phyloP scores from a whole-genome alignment of 2,113 vertebrate genomes.

The Glaucomys volans region DNA sequence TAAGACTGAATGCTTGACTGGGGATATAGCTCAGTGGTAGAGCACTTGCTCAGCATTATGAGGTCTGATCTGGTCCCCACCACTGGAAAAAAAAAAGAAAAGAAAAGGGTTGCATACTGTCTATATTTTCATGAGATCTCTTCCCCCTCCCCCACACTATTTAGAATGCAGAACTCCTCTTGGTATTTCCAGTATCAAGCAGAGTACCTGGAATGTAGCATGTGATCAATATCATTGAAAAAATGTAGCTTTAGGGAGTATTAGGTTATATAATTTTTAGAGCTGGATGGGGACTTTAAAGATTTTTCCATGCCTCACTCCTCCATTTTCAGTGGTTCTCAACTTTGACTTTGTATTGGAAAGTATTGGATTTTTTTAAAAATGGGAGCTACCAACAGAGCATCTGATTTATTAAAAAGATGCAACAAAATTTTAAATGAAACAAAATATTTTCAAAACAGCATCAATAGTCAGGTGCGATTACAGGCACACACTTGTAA shows the following conservation, averaged over 20 bases:
- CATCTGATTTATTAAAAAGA: not conserved
- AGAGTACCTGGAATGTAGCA: not conserved
- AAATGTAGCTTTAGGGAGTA: not conserved
- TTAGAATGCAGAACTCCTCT: conserved; percentile 4
- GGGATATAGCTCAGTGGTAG: not conserved
- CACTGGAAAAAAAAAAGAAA: not conserved
- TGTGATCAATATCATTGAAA: not conserved
- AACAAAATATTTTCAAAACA: not conserved
- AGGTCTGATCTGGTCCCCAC: not conserved
- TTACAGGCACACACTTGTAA: not conserved
- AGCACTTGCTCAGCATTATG: not conserved
- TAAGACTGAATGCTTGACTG: not conserved
- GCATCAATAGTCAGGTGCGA: not conserved
- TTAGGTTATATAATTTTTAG: not conserved
- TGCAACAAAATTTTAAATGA: not conserved
- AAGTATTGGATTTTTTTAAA: not conserved
- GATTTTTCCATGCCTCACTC: not conserved
- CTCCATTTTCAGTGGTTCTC: not conserved
- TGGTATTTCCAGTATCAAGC: not conserved
- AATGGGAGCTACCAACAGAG: not conserved
- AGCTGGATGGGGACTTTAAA: not conserved
- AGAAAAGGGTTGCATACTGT: too few relatives aligned
- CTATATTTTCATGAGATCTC: not conserved
- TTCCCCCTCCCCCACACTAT: not conserved
- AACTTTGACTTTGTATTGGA: not conserved